Conservation (phyloP, 2,888 invertebrate genomes). For the Coecobrya sp. region DNA sequence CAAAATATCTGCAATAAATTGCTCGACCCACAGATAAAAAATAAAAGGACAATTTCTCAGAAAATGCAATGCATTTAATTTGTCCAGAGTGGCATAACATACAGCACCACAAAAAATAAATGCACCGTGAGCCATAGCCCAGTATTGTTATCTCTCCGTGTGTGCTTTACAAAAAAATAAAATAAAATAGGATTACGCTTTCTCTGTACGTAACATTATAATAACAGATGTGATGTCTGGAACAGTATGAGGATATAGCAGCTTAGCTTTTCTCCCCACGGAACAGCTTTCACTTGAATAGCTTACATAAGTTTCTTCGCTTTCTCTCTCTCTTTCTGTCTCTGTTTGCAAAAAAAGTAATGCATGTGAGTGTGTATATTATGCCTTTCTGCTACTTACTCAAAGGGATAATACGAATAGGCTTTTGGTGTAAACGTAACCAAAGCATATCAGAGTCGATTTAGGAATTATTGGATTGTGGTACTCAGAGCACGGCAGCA, state of each 20-base stretch:
- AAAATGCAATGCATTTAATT: conserved; percentile 61
- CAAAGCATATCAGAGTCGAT: conserved; percentile 59
- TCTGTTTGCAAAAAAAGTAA: conserved; percentile 17
- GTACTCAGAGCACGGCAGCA: conserved; percentile 56
- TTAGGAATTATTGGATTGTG: conserved; percentile 78
- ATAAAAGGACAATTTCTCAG: conserved; percentile 55
- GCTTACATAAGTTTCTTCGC: conserved; percentile 33
- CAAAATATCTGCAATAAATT: conserved; percentile 49
- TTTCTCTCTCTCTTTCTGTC: conserved; percentile 16
- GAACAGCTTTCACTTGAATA: conserved; percentile 48
- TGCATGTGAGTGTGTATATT: conserved; percentile 2
- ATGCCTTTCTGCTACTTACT: neutral
- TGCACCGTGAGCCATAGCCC: conserved; percentile 16
- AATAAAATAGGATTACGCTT: conserved; percentile 38
- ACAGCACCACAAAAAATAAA: conserved; percentile 16
- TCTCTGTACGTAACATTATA: neutral
- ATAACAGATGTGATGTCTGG: conserved; percentile 21
- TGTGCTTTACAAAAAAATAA: neutral
- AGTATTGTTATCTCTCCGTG: neutral
- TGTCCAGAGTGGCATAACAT: conserved; percentile 66
- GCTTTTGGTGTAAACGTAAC: conserved; percentile 55
- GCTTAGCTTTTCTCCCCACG: conserved; percentile 33
- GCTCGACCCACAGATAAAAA: conserved; percentile 37
- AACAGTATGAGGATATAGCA: conserved; percentile 27
- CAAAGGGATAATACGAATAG: conserved; percentile 27